Evolutionary conservation across 2,113 vertebrate species (phyloP), one percentile per base, ranked within the genome.

Genomic region (Syngnathoides biaculeatus): DNA sequence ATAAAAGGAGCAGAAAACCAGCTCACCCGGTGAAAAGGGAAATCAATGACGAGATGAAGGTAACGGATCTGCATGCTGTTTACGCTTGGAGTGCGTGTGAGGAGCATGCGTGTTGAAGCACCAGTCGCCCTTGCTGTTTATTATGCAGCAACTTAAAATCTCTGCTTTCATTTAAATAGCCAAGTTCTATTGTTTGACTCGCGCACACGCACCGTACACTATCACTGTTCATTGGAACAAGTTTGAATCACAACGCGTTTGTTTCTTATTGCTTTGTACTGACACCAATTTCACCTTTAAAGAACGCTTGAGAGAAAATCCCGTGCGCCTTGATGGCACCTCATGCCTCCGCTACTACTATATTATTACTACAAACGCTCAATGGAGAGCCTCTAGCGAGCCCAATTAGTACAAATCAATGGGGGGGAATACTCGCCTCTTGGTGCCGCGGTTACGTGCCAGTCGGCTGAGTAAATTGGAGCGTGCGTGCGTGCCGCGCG

Each of bases 41-140:
- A 86, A 98, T 98, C 88, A 98, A 98, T 77, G 96, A 98, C 82
- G 97, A 98, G 90, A 98, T 98, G 96, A 98, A 98, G 97, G 97
- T 98, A 93, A 89, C 63, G 66, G 58, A 67, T 65, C 74, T 86
- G 86, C 82, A 70, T 88, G 85, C 27, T 77, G 71, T 86, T 84
- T 86, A 80, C 87, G 87, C 86, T 84, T 86, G 85, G 82, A 77
- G 79, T 79, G 86, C 69, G 65, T 76, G 82, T 43, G 75, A 67
- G 86, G 59, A 86, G 81, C 89, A 52, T 89, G 92, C 89, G 77
- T 91, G 80, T 79, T 68, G 85, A 88, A 91, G 88, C 89, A 88
- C 80, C 86, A 79, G 79, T 75, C 75, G 86, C 83, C 89, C 90
- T 86, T 89, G 83, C 88, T 88, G 90, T 77, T 82, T 87, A 90